phyloP scores from a whole-genome alignment of 2,888 invertebrate species.

The Reticulitermes lucifugus region DNA sequence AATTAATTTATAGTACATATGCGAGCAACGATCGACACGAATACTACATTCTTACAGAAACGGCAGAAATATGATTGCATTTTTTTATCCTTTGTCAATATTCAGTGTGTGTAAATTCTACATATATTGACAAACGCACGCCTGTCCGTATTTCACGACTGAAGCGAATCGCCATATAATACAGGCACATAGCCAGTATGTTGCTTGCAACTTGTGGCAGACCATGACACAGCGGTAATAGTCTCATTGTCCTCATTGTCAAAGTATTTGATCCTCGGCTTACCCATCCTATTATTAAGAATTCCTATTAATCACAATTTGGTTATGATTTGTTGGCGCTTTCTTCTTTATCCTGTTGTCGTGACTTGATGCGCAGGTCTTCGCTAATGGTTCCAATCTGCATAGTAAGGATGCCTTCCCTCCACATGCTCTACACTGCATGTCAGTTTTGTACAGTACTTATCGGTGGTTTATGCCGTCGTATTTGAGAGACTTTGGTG shows the following conservation, averaged over 20 bases:
- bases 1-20: too few relatives aligned
- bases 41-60: too few relatives aligned
- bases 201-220: neutral
- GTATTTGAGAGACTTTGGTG: too few relatives aligned
- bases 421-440: neutral
- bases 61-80: too few relatives aligned
- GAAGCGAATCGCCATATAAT: too few relatives aligned
- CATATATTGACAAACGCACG: too few relatives aligned
- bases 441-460: too few relatives aligned
- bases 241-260: neutral
- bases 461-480: too few relatives aligned
- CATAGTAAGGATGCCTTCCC: neutral
- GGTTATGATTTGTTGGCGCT: conserved; percentile 10
- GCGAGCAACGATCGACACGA: too few relatives aligned
- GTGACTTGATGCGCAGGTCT: neutral
- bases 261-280: neutral
- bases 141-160: too few relatives aligned
- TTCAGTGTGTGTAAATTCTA: too few relatives aligned
- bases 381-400: neutral
- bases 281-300: neutral
- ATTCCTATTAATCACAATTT: conserved; percentile 26
- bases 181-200: neutral
- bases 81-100: too few relatives aligned
- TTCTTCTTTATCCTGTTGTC: neutral
- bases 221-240: neutral